Evolutionary conservation across 2,797 vertebrate species (phyloP), one percentile per base, ranked within the genome.

Genomic region (Acomys russatus): DNA sequence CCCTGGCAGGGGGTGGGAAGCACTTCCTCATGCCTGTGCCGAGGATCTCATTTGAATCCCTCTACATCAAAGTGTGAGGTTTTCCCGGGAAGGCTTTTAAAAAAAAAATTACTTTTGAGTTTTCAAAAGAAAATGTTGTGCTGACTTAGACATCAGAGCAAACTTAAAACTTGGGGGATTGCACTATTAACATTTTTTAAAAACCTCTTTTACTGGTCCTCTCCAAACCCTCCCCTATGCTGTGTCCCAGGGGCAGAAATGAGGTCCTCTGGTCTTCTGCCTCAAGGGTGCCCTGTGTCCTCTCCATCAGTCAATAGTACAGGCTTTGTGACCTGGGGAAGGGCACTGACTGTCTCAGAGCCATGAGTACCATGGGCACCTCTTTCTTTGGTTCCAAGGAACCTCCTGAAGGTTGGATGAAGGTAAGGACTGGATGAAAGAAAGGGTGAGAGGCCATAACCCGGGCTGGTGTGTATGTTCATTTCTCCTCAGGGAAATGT

Each of bases 111-210:
- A 98, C 97, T 98, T 98, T 97, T 83, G 96, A 95, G 96, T 97
- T 98, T 98, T 98, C 98, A 98, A 98, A 98, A 98, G 98, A 97
- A 98, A 98, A 98, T 96, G 94, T 98, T 98, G 97, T 98, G 97
- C 98, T 98, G 98, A 98, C 97, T 98, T 98, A 98, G 97, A 98
- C 98, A 98, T 98, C 98, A 98, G 98, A 97, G 97, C 97, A 96
- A 98, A 95, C 97, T 98, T 98, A 98, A 98, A 98, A 98, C 96
- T 97, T 94, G 25, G 96, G 95, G 97, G 98, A 98, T 98, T 98
- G 98, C 87, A 92, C 98, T 97, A 98, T 98, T 99, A 98, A 98
- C 97, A 97, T 97, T 98, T 97, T 97, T 96, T 23, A 9, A 86
- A 85, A 70, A 70, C 22, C 30, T 18, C 97, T 98, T 97, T 95